A percentile compares a stretch with the other conserved stretches of the same genome.
Conservation (phyloP, 2,888 invertebrate genomes). For the Dromius quadrimaculatus region DNA sequence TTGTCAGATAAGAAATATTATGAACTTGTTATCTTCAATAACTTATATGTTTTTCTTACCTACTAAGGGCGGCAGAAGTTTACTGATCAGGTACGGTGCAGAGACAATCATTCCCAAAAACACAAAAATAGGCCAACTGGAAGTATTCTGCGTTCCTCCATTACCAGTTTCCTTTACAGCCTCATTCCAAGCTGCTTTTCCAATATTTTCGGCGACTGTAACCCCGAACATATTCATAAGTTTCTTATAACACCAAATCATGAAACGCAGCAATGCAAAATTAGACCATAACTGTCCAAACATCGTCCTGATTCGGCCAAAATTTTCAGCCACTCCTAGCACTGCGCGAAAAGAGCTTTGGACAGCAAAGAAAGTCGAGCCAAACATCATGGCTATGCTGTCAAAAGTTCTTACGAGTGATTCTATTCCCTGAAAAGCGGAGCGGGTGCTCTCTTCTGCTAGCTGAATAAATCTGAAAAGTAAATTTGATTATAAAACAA, state of each 20-base stretch:
- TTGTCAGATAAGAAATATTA: too few species aligned
- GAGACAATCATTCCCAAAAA: slow-evolving; percentile 91
- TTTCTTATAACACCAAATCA: slow-evolving; percentile 85
- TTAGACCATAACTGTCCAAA: slow-evolving; percentile 90
- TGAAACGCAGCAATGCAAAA: slow-evolving; percentile 82
- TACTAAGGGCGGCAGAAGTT: slow-evolving; percentile 78
- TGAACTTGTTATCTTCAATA: slow-evolving; percentile 10
- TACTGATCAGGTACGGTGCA: slow-evolving; percentile 92
- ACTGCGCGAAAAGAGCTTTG: slow-evolving; percentile 96
- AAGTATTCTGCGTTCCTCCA: slow-evolving; percentile 60
- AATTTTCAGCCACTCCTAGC: slow-evolving; percentile 95
- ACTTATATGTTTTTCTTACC: slow-evolving; percentile 66
- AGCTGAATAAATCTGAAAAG: slow-evolving; percentile 80
- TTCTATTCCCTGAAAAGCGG: slow-evolving; percentile 93
- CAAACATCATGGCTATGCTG: slow-evolving; percentile 96
- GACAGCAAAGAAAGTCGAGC: slow-evolving; percentile 95
- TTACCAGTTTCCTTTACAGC: slow-evolving; percentile 64
- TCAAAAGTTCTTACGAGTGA: slow-evolving; percentile 79
- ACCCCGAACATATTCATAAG: slow-evolving; percentile 78
- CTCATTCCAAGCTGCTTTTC: slow-evolving; percentile 66
- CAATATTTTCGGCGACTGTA: slow-evolving; percentile 63
- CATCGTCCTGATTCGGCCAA: slow-evolving; percentile 84
- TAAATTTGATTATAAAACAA: not conserved
- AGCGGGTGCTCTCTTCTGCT: slow-evolving; percentile 94
- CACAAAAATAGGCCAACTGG: slow-evolving; percentile 89